Conservation (phyloP, 2,797 vertebrate genomes). For the Clarias laeviceps region DNA sequence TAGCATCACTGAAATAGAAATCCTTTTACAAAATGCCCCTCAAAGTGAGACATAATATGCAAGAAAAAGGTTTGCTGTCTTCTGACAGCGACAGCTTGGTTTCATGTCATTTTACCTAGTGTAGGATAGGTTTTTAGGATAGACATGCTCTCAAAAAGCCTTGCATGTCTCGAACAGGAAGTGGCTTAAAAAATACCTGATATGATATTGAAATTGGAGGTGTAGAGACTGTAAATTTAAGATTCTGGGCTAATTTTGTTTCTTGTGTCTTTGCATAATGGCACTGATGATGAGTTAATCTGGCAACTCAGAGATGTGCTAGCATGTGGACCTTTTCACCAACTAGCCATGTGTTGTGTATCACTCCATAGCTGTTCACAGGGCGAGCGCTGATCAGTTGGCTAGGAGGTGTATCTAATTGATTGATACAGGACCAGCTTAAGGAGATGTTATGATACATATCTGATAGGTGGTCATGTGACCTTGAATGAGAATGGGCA, state of each 20-base stretch:
- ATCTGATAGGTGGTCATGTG: too few relatives aligned
- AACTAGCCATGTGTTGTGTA: not conserved
- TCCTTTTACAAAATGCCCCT: slow-evolving; percentile 7
- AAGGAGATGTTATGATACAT: too few relatives aligned
- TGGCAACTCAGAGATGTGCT: not conserved
- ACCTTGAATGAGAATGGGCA: too few relatives aligned
- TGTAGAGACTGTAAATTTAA: not conserved
- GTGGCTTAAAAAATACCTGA: not conserved
- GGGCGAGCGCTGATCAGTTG: not conserved
- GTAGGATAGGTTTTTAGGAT: slow-evolving; percentile 1
- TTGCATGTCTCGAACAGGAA: not conserved
- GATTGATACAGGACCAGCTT: too few relatives aligned
- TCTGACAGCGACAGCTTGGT: slow-evolving; percentile 15
- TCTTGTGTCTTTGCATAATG: not conserved
- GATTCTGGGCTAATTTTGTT: not conserved
- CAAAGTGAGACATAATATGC: slow-evolving; percentile 13
- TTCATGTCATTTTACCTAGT: not conserved
- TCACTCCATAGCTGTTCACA: not conserved
- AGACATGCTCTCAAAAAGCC: not conserved
- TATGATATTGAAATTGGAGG: not conserved
- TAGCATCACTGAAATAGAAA: not conserved
- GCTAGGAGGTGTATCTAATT: too few relatives aligned
- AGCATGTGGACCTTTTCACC: not conserved
- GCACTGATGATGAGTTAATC: not conserved
- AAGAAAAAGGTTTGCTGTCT: not conserved